Evolutionary conservation across 2,797 vertebrate species (phyloP).

Genomic region (Silurus lanzhouensis): DNA sequence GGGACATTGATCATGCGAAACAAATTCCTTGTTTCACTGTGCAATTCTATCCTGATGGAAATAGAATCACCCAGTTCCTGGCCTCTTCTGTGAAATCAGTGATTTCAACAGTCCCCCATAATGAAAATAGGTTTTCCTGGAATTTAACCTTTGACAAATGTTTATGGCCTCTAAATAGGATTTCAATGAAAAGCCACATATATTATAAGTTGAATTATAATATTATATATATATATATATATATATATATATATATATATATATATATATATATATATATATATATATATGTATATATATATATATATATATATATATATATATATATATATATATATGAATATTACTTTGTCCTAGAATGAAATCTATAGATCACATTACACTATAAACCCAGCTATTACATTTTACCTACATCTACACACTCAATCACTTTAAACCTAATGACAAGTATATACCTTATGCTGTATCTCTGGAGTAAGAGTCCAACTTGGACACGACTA

Average conservation of each 20-base stretch:
- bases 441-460: slow-evolving; percentile 29
- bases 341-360: neutral
- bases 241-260: no score
- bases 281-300: no score
- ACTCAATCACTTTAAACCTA: neutral
- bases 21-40: neutral
- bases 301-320: no score
- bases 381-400: neutral
- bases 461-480: slow-evolving; percentile 38
- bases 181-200: neutral
- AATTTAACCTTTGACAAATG: neutral
- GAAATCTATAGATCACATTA: neutral
- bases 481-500: slow-evolving; percentile 34
- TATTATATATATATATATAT: no score
- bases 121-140: neutral
- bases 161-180: neutral
- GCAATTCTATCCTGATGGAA: neutral
- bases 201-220: neutral
- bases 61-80: neutral
- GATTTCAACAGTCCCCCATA: neutral
- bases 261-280: no score
- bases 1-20: neutral
- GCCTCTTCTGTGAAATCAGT: slow-evolving; percentile 7
- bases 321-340: no score
- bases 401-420: neutral